Base-by-base conservation (phyloP, 1,140 invertebrate species). In the Tetraneura akinire region DNA sequence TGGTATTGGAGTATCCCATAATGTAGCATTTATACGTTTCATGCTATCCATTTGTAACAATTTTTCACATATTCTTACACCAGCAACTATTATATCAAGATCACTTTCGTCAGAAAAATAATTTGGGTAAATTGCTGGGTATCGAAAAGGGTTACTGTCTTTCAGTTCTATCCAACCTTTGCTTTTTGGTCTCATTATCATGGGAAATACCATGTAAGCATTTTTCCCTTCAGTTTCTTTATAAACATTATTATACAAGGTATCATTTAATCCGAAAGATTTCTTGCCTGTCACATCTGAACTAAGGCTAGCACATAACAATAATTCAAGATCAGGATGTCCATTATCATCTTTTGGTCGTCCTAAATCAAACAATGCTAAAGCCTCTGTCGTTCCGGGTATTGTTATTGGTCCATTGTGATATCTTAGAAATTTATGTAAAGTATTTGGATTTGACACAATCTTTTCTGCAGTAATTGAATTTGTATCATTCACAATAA, bases 111-210 rank as follows among this genome's bases (percentile, higher is more conserved):
- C 86, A 29, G 88, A 85, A 68, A 93, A 91, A 83, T 95, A 96
- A 82, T 94, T 94, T 1, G 95, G 91, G 83, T 93, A 90, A 21
- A 98, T 91, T n/a, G 90, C 85, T 0, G 96, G 96, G 83, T 93
- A 91, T 13, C 89, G 87, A 64, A 89, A 88, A 6, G 94, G 93
- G 86, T 95, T 90, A 60, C 85, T 90, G 81, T 88, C 89, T 80
- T 88, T 87, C 4, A 96, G 85, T 84, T 88, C 88, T 37, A 96
- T 88, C 80, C 87, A 88, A 2, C 94, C 94, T 73, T 87, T 88
- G 45, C 92, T 93, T 85, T 92, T 91, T 1, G 94, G 93, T 60
- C 91, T 86, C 85, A 94, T 85, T 0, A 93, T 85, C 87, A 92
- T 91, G 3, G 89, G 91, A 45, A 91, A 90, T 29, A 93, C 86